Base-by-base conservation (phyloP, 2,797 vertebrate species). In the Lemur catta region DNA sequence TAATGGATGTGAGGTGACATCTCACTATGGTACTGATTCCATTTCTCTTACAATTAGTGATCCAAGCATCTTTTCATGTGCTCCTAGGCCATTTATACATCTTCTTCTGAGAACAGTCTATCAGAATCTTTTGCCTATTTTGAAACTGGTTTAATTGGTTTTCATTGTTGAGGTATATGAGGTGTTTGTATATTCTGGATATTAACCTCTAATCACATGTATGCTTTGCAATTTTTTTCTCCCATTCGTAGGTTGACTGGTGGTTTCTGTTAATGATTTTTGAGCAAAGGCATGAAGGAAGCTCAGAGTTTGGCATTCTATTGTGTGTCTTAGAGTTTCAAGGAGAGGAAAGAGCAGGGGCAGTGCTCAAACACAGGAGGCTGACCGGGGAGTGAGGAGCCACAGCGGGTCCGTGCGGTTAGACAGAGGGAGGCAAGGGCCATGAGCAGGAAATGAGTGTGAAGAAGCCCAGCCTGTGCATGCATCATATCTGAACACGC, bases 1-100 rank as follows among this genome's bases (percentile, higher is more conserved):
- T 48, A 13, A 35, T 12, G 24, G 41, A 3, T 65, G 33, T 24
- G 24, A 74, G 43, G 18, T 46, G 33, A 14, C 65, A 48, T 46
- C 76, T 50, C 50, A 50, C 30, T 75, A 24, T 75, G 3, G 4
- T 33, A 46, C 67, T 67, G 35, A 15, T 22, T 85, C 20, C 15
- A 48, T 59, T 85, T 61, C 22, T 88, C 43, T 59, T 33, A 50
- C 61, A 61, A 50, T 67, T 17, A 67, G 65, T 86, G 63, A 86
- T 4, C 72, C 2, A 30, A 38, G 15, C 15, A 35, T 38, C 6
- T 71, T 57, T 86, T 33, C 46, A 43, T 26, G 30, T 33, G 30
- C 61, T 63, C 12, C 28, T 63, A 65, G 20, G 81, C 20, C 63
- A 26, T 22, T 52, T 69, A 33, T 52, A 10, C 59, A n/a, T 84